These are phyloP conservation scores for Globodera rostochiensis DNA, from an alignment of 1,140 invertebrate genomes.

Conservation along the genomic window DNA sequence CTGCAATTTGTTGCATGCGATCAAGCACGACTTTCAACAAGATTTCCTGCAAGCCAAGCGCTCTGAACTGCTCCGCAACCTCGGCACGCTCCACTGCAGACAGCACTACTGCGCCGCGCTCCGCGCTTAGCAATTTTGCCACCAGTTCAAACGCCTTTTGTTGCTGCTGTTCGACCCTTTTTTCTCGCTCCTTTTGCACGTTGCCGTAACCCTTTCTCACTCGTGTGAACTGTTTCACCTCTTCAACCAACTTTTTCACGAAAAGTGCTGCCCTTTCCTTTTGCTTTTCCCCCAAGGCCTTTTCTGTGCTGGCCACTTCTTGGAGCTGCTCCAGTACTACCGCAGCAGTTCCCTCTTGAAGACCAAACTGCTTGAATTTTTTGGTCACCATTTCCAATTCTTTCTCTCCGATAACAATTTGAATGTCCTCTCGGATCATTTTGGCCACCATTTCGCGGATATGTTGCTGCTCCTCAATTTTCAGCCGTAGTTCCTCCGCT, in stretches of 20 bases:
- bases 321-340: neutral
- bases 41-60: too few species aligned
- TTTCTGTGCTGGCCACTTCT: neutral
- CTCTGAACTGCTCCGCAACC: too few species aligned
- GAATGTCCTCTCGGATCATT: neutral
- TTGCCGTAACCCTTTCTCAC: slow-evolving; percentile 10
- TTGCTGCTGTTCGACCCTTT: neutral
- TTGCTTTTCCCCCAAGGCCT: neutral
- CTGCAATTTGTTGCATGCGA: too few species aligned
- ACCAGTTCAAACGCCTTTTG: neutral
- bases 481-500: neutral
- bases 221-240: slow-evolving; percentile 4
- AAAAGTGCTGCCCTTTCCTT: slow-evolving; percentile 6
- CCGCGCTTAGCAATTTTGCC: neutral
- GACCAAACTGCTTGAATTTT: neutral
- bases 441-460: neutral
- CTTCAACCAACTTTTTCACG: neutral
- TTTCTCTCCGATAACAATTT: neutral
- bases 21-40: too few species aligned
- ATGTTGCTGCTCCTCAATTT: neutral
- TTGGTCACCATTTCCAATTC: neutral
- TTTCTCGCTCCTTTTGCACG: slow-evolving; percentile 11
- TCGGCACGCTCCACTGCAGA: too few species aligned
- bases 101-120: neutral
- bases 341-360: neutral